phyloP scores from a whole-genome alignment of 2,113 vertebrate species.

The Elephantulus edwardii region DNA sequence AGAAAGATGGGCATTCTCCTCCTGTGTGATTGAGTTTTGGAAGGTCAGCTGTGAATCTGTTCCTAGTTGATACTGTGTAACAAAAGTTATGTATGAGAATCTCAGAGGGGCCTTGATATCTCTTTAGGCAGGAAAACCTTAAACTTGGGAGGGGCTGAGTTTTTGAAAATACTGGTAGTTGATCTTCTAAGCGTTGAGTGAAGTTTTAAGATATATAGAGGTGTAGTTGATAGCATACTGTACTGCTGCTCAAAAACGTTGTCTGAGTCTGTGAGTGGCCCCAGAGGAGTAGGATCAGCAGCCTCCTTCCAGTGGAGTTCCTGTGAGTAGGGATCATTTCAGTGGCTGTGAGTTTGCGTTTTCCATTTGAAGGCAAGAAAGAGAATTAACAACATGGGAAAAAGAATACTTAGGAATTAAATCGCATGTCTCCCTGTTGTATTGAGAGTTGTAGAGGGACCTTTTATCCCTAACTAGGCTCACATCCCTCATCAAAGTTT shows the following conservation, averaged over 20 bases:
- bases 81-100: too few relatives aligned
- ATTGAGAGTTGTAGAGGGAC: not conserved
- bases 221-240: too few relatives aligned
- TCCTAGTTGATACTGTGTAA: too few relatives aligned
- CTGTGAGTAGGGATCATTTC: too few relatives aligned
- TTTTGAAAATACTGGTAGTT: slow-evolving; percentile 37
- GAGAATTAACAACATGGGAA: not conserved
- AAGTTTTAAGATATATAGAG: slow-evolving; percentile 13
- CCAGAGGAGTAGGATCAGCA: too few relatives aligned
- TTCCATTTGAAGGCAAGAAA: slow-evolving; percentile 51
- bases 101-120: not conserved
- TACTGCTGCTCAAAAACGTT: too few relatives aligned
- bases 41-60: too few relatives aligned
- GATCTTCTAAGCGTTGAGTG: slow-evolving; percentile 17
- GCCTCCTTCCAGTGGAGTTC: too few relatives aligned
- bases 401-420: slow-evolving; percentile 35
- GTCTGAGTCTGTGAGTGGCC: too few relatives aligned
- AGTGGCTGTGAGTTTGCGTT: too few relatives aligned
- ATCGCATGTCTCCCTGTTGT: not conserved
- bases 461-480: not conserved
- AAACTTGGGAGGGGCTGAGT: not conserved
- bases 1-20: too few relatives aligned
- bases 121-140: not conserved
- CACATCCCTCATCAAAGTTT: slow-evolving; percentile 6
- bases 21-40: too few relatives aligned